Percentiles rank a stretch among this genome's conserved stretches.
Conservation (phyloP, 2,797 vertebrate genomes). For the Urocyon cinereoargenteus region DNA sequence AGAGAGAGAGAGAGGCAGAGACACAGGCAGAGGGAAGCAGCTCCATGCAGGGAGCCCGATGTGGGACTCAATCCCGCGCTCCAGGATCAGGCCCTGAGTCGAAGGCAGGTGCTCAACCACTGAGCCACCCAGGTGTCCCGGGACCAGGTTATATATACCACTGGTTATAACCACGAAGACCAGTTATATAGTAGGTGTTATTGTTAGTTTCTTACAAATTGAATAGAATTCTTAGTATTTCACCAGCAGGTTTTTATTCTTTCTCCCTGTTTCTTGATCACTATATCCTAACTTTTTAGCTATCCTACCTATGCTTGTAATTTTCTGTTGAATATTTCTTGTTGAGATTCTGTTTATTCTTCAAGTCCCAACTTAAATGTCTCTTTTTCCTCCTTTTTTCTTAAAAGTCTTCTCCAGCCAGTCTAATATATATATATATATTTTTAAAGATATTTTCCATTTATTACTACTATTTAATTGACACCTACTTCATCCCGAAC, state of each 20-base stretch:
- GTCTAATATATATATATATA: neutral
- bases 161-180: neutral
- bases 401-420: neutral
- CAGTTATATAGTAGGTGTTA: neutral
- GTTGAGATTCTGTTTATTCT: slow-evolving; percentile 23
- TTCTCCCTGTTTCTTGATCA: neutral
- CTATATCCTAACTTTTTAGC: neutral
- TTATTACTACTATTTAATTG: neutral
- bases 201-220: neutral
- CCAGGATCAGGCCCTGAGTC: too few species aligned
- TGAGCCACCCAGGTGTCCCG: too few species aligned
- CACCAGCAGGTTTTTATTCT: neutral
- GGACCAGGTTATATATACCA: neutral
- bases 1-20: too few species aligned
- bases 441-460: neutral
- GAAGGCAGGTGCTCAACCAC: too few species aligned
- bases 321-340: slow-evolving; percentile 27
- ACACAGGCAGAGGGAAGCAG: too few species aligned
- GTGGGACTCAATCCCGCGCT: too few species aligned
- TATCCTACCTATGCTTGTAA: neutral
- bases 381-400: neutral
- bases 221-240: neutral
- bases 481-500: neutral
- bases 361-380: neutral
- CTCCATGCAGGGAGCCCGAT: too few species aligned